Conservation (phyloP, 2,113 vertebrate genomes). For the Microcebus lehilahytsara region DNA sequence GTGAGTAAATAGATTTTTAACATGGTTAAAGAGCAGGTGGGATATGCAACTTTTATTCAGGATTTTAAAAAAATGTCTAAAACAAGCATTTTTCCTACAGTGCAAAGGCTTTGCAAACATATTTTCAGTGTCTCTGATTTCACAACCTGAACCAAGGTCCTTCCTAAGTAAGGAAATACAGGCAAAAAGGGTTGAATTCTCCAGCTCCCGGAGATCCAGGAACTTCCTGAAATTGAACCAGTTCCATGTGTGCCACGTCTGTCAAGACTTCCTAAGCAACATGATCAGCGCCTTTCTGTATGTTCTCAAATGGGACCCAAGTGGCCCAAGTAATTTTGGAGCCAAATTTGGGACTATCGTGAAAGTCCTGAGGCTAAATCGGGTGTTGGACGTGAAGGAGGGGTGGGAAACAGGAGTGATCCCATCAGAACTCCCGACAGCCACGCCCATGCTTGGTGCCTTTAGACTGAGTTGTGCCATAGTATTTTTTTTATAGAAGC, state of each 20-base stretch:
- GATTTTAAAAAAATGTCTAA: neutral
- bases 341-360: neutral
- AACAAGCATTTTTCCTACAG: neutral
- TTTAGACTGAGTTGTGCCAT: fast-evolving
- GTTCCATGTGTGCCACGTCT: fast-evolving
- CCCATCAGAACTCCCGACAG: fast-evolving
- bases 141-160: fast-evolving
- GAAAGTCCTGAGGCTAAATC: neutral
- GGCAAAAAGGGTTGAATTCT: no score
- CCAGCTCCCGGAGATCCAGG: fast-evolving
- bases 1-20: neutral
- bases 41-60: neutral
- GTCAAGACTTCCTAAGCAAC: neutral
- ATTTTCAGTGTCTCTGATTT: neutral
- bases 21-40: neutral
- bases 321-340: neutral
- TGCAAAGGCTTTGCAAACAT: neutral
- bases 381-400: no score
- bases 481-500: neutral
- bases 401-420: fast-evolving
- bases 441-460: fast-evolving
- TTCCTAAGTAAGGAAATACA: neutral
- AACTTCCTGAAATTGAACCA: fast-evolving
- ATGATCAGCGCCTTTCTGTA: fast-evolving
- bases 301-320: neutral